Evolutionary conservation across 2,888 invertebrate genomes (phyloP).

Genomic region (Incurvaria masculella): DNA sequence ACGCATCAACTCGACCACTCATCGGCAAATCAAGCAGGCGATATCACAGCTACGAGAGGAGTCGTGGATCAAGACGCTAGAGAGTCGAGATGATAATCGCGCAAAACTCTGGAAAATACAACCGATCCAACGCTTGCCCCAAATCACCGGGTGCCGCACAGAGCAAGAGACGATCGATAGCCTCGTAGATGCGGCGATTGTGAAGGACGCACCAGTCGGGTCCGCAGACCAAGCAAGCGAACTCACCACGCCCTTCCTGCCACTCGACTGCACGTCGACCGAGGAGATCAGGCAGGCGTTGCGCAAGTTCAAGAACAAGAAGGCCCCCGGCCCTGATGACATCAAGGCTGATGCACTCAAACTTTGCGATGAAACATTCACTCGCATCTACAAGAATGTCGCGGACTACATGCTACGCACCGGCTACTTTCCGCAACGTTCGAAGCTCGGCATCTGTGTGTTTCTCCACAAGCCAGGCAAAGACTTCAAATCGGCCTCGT

Average conservation of each 20-base stretch:
- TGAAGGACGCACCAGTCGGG: conserved; percentile 1
- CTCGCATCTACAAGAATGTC: too few species aligned
- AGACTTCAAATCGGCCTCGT: neutral
- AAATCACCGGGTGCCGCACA: conserved; percentile 2
- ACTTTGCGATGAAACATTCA: conserved; percentile 10
- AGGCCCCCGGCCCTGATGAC: conserved; percentile 9
- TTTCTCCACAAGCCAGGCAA: neutral
- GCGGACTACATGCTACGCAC: too few species aligned
- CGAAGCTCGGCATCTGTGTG: neutral
- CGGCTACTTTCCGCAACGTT: too few species aligned
- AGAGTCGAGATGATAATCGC: conserved; percentile 4
- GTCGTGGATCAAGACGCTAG: conserved; percentile 2
- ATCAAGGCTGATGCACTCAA: conserved; percentile 10
- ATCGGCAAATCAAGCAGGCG: neutral
- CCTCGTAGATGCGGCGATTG: conserved; percentile 6
- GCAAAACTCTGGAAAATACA: conserved; percentile 7
- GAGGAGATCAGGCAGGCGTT: conserved; percentile 3
- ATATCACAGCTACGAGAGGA: too few species aligned
- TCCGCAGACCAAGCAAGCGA: neutral
- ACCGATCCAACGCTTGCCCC: conserved; percentile 1
- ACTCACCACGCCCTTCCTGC: conserved; percentile 4
- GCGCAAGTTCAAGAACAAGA: conserved; percentile 7
- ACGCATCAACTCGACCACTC: neutral
- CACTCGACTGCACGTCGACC: conserved; percentile 6
- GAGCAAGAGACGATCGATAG: conserved; percentile 5